Evolutionary conservation across 1,140 invertebrate genomes (phyloP).

Genomic region (Bombus confusus): DNA sequence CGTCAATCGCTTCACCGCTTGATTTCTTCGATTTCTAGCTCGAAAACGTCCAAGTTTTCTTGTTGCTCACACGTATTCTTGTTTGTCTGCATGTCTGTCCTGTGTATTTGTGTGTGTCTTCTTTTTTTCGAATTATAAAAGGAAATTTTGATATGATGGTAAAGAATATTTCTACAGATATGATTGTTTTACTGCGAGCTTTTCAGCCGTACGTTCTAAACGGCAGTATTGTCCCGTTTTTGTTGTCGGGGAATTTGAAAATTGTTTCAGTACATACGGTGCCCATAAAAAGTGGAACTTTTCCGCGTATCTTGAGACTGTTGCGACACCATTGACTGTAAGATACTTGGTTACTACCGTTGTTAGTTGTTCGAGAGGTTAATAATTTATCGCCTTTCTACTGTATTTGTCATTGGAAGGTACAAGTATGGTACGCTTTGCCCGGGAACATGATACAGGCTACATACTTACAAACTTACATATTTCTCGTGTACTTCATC

Average conservation of each 20-base stretch:
- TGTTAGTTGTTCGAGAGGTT: constrained; percentile 47
- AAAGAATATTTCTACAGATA: constrained; percentile 36
- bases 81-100: not conserved
- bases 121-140: not conserved
- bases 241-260: constrained; percentile 6
- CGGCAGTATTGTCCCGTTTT: constrained; percentile 65
- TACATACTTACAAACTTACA: constrained; percentile 20
- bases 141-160: constrained; percentile 12
- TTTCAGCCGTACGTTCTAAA: constrained; percentile 37
- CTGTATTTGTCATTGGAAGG: constrained; percentile 56
- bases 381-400: constrained; percentile 46
- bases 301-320: constrained; percentile 45
- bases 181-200: constrained; percentile 29
- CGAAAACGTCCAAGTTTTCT: not conserved
- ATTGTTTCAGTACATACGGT: constrained; percentile 19
- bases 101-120: not conserved
- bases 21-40: not conserved
- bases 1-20: not conserved
- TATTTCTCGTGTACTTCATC: constrained; percentile 27
- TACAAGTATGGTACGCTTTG: constrained; percentile 52
- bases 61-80: not conserved
- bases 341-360: constrained; percentile 48
- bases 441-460: not conserved
- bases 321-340: constrained; percentile 61
- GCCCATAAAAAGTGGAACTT: constrained; percentile 59